Conservation (phyloP, 2,888 invertebrate species). For the Xestobium rufovillosum region DNA sequence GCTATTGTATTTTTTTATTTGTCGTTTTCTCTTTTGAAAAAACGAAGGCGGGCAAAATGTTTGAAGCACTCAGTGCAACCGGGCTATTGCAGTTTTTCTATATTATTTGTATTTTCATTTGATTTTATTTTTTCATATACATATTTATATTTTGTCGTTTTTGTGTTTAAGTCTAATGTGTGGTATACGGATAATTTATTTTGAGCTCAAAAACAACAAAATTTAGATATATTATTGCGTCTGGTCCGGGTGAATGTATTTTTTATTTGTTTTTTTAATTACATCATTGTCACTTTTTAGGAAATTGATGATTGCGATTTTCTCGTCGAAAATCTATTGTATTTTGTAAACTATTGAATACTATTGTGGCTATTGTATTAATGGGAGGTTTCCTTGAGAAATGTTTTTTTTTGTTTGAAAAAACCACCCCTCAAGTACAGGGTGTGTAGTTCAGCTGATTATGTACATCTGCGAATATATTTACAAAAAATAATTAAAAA, state of each 20-base stretch:
- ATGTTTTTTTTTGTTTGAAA: too few relatives aligned
- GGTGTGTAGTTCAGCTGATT: too few relatives aligned
- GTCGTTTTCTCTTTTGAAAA: too few relatives aligned
- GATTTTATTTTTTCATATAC: too few relatives aligned
- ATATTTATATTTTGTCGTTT: slow-evolving; percentile 18
- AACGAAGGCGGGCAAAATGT: slow-evolving; percentile 41
- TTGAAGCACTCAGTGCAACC: slow-evolving; percentile 46
- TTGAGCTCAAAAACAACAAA: slow-evolving; percentile 22
- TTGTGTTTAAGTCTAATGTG: neutral
- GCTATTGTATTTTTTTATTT: slow-evolving; percentile 41
- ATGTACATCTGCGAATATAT: too few relatives aligned
- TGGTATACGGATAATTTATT: slow-evolving; percentile 1
- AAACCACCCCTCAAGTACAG: too few relatives aligned
- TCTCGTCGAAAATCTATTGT: slow-evolving; percentile 36
- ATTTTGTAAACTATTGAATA: slow-evolving; percentile 38
- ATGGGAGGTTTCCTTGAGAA: too few relatives aligned
- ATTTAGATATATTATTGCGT: slow-evolving; percentile 17
- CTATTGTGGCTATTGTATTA: slow-evolving; percentile 36
- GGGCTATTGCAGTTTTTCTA: slow-evolving; percentile 41
- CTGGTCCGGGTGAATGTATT: slow-evolving; percentile 4
- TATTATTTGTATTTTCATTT: slow-evolving; percentile 32
- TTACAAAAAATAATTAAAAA: too few relatives aligned
- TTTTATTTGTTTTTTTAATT: too few relatives aligned
- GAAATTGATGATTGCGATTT: slow-evolving; percentile 33
- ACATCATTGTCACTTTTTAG: slow-evolving; percentile 38